phyloP scores from a whole-genome alignment of 2,797 vertebrate species.

The Moxostoma hubbsi region DNA sequence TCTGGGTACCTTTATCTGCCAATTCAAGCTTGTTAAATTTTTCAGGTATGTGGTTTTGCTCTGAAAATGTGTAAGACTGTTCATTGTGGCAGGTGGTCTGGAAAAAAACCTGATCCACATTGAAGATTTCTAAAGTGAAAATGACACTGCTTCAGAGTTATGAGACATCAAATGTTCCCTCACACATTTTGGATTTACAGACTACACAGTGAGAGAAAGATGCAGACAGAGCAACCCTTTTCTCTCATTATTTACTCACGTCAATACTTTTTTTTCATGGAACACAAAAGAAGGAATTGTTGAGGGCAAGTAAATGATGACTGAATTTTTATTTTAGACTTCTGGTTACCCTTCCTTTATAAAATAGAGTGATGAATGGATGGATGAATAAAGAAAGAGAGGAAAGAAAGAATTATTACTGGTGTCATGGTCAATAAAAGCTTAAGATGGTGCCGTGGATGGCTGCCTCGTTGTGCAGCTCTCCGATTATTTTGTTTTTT shows the following conservation, averaged over 20 bases:
- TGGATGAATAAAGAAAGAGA: too few relatives aligned
- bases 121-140: conserved; percentile 37
- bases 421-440: too few relatives aligned
- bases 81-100: conserved; percentile 10
- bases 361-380: too few relatives aligned
- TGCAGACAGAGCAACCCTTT: too few relatives aligned
- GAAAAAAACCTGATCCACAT: conserved; percentile 34
- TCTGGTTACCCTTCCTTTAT: too few relatives aligned
- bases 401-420: too few relatives aligned
- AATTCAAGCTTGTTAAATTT: conserved; percentile 43
- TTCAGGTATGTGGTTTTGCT: conserved; percentile 36
- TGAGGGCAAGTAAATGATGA: too few relatives aligned
- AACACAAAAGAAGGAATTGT: background rate
- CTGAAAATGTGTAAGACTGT: conserved; percentile 36
- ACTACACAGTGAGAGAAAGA: background rate
- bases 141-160: conserved; percentile 38
- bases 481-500: too few relatives aligned
- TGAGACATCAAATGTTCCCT: conserved; percentile 30
- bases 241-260: background rate
- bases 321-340: too few relatives aligned
- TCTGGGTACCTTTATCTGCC: conserved; percentile 26
- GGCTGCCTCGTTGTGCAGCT: too few relatives aligned
- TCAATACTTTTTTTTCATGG: background rate
- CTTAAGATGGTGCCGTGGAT: too few relatives aligned
- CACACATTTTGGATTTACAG: conserved; percentile 31